Percentiles rank a stretch among this genome's conserved stretches.
Evolutionary conservation across 2,888 invertebrate genomes (phyloP).

Genomic region (Apoderus coryli): DNA sequence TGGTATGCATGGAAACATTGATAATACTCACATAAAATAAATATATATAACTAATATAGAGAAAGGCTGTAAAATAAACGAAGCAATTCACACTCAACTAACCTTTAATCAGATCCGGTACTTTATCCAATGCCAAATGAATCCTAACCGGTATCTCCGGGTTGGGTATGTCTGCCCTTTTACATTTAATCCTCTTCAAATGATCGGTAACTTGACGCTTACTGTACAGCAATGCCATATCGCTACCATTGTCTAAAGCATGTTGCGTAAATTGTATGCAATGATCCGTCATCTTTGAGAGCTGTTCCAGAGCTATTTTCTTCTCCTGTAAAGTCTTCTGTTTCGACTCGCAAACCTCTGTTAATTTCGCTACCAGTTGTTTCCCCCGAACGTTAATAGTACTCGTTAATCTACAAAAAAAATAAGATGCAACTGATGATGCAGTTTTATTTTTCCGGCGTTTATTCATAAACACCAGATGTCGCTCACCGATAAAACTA

Average conservation of each 20-base stretch:
- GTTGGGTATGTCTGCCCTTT: constrained; percentile 77
- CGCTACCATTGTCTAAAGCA: constrained; percentile 65
- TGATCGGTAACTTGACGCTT: constrained; percentile 64
- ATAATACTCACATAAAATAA: constrained; percentile 3
- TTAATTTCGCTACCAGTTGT: constrained; percentile 64
- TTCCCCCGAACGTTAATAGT: constrained; percentile 72
- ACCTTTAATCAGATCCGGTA: constrained; percentile 68
- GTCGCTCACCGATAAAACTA: no score
- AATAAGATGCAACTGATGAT: not conserved
- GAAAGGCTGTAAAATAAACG: no score
- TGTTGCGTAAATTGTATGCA: constrained; percentile 72
- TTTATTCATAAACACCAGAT: no score
- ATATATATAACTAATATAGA: constrained; percentile 1
- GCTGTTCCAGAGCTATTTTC: constrained; percentile 64
- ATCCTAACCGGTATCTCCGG: constrained; percentile 79
- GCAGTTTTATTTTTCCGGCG: no score
- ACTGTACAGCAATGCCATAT: constrained; percentile 70
- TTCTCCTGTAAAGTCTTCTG: constrained; percentile 72
- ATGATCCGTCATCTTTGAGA: constrained; percentile 77
- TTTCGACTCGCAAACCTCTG: constrained; percentile 64
- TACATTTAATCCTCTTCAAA: constrained; percentile 66
- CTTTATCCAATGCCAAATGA: constrained; percentile 63
- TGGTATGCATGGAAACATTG: no score
- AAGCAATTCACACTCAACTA: no score
- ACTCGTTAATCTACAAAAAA: constrained; percentile 49